Conservation (phyloP, 2,888 invertebrate genomes). For the Brenthis ino region DNA sequence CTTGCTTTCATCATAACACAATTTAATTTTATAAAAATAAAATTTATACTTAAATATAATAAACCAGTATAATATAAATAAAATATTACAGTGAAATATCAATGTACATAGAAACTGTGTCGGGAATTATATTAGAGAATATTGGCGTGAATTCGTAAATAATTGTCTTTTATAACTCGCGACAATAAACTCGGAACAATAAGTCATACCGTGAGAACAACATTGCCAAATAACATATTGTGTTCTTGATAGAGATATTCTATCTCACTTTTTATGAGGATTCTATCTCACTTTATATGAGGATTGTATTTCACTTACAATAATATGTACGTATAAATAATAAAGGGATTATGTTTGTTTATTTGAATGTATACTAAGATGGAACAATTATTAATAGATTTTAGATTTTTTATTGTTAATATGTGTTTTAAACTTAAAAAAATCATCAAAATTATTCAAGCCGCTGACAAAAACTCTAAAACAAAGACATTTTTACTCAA, state of each 20-base stretch:
- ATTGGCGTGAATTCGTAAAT: constrained; percentile 14
- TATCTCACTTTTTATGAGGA: not conserved
- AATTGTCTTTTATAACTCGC: constrained; percentile 11
- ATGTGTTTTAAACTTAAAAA: too few relatives aligned
- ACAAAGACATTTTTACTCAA: too few relatives aligned
- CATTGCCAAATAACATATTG: constrained; percentile 11
- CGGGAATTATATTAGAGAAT: not conserved
- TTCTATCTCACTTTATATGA: not conserved
- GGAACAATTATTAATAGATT: too few relatives aligned
- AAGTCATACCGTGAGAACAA: constrained; percentile 18
- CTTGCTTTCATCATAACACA: too few relatives aligned
- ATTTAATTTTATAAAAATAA: too few relatives aligned
- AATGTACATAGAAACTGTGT: not conserved
- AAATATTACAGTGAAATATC: not conserved
- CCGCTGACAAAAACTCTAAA: too few relatives aligned
- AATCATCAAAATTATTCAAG: too few relatives aligned
- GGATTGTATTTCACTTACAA: not conserved
- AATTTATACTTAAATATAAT: too few relatives aligned
- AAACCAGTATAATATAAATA: too few relatives aligned
- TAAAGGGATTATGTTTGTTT: not conserved
- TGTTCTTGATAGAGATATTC: not conserved
- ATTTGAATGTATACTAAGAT: too few relatives aligned
- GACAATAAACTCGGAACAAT: constrained; percentile 17
- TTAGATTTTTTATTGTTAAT: too few relatives aligned
- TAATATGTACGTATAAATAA: not conserved